phyloP scores from a whole-genome alignment of 2,113 vertebrate genomes.

The Pseudorasbora parva region DNA sequence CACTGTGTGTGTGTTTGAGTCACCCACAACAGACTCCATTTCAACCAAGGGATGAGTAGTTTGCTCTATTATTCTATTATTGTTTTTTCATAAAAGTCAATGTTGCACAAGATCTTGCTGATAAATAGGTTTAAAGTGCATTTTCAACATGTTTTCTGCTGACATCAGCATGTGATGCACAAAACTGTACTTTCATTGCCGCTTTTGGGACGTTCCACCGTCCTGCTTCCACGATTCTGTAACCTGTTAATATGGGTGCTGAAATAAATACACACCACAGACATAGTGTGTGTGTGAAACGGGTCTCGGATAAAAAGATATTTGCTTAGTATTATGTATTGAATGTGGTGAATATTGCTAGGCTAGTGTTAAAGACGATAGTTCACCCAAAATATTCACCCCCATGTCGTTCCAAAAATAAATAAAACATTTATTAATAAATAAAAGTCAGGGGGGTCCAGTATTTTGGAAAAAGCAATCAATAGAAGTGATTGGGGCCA shows the following conservation, averaged over 20 bases:
- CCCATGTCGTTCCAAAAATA: background rate
- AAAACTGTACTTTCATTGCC: background rate
- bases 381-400: background rate
- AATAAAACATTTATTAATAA: no score
- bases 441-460: background rate
- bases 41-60: background rate
- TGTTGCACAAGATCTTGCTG: background rate
- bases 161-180: background rate
- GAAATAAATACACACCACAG: background rate
- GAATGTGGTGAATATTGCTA: background rate
- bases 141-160: slow-evolving; percentile 24
- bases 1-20: background rate
- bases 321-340: background rate
- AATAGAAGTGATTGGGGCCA: background rate
- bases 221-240: background rate
- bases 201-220: background rate
- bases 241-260: background rate
- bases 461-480: background rate
- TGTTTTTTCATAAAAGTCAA: background rate
- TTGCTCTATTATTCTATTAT: background rate
- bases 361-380: background rate
- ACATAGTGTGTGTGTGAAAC: background rate
- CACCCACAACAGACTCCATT: background rate
- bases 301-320: background rate
- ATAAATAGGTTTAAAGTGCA: slow-evolving; percentile 11